Percentiles rank a stretch among this genome's conserved stretches.
Conservation (phyloP, 2,888 invertebrate genomes). For the Caenorhabditis japonica region DNA sequence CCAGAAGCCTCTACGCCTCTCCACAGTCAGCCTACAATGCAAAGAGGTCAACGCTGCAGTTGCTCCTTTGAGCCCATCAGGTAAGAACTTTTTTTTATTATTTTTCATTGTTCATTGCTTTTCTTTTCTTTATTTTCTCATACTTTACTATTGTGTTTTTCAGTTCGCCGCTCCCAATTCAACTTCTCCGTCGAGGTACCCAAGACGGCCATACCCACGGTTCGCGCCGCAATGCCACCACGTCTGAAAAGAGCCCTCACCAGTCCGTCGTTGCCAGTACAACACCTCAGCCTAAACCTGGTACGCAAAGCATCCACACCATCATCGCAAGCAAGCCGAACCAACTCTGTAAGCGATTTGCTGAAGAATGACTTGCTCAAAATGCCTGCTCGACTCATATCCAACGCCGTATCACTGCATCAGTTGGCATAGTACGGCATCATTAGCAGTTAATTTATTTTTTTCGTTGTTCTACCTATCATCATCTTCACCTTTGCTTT, state of each 20-base stretch:
- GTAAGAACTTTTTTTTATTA: conserved; percentile 19
- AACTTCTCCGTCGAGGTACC: conserved; percentile 26
- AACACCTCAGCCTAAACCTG: conserved; percentile 32
- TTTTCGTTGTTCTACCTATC: conserved; percentile 17
- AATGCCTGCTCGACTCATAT: conserved; percentile 39
- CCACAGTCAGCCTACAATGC: conserved; percentile 32
- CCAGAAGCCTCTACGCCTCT: conserved; percentile 36
- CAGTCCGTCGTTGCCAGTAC: conserved; percentile 46
- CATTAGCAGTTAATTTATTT: conserved; percentile 16
- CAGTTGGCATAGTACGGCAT: conserved; percentile 33
- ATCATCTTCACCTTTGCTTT: not conserved
- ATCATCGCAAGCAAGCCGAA: conserved; percentile 39
- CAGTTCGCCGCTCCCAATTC: conserved; percentile 42
- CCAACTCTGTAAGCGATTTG: conserved; percentile 49
- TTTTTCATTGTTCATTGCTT: not conserved
- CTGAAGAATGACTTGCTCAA: conserved; percentile 33
- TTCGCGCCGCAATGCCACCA: conserved; percentile 47
- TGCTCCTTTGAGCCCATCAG: conserved; percentile 49
- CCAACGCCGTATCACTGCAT: conserved; percentile 41
- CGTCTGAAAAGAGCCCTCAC: conserved; percentile 54
- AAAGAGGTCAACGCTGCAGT: conserved; percentile 38
- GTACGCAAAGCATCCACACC: conserved; percentile 44
- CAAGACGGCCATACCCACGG: conserved; percentile 23
- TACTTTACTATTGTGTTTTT: conserved; percentile 10
- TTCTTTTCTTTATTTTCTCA: not conserved